A percentile compares a stretch with the other conserved stretches of the same genome.
phyloP scores from a whole-genome alignment of 2,888 invertebrate species.

The Eugnorisma glareosa region DNA sequence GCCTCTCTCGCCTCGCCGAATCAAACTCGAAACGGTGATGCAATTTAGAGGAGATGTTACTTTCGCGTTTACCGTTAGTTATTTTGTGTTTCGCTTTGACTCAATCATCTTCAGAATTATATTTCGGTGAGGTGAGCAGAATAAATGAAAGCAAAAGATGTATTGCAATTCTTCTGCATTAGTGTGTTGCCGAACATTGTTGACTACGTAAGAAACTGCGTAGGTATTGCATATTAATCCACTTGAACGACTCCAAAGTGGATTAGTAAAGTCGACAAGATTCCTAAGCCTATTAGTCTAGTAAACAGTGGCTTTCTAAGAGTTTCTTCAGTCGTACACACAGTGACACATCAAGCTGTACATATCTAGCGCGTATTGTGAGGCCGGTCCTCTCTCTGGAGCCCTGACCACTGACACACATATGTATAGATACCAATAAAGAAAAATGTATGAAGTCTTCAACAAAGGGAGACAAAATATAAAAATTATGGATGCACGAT shows the following conservation, averaged over 20 bases:
- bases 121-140: neutral
- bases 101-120: neutral
- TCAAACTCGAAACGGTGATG: too few relatives aligned
- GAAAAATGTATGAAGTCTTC: conserved; percentile 17
- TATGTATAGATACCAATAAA: neutral
- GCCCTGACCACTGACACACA: too few relatives aligned
- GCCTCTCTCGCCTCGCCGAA: too few relatives aligned
- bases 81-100: neutral
- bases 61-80: neutral
- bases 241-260: conserved; percentile 16
- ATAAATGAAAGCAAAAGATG: neutral
- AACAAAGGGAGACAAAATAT: neutral
- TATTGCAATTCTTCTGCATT: neutral
- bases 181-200: neutral
- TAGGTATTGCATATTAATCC: neutral
- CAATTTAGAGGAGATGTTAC: neutral
- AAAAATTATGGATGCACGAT: conserved; percentile 17
- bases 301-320: conserved; percentile 1
- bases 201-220: conserved; percentile 1
- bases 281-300: conserved; percentile 4
- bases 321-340: too few relatives aligned
- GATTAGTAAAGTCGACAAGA: conserved; percentile 11
- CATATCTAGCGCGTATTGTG: too few relatives aligned
- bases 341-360: too few relatives aligned
- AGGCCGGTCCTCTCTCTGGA: too few relatives aligned